Evolutionary conservation across 2,888 invertebrate genomes (phyloP).

Genomic region (Agonopterix alstromeriana): DNA sequence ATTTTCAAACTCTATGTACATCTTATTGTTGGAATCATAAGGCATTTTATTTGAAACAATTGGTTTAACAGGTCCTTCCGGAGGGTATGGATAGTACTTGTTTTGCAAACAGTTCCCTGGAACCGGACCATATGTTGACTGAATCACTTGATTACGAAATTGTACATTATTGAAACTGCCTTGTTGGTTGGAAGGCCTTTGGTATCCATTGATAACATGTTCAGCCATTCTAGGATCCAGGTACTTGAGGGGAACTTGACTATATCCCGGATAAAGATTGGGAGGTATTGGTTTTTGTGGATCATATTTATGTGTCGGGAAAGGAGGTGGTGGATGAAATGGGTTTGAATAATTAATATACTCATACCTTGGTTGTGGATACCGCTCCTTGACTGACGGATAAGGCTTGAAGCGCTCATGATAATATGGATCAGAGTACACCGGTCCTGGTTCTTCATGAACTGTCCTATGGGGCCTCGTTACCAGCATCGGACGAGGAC

Average conservation of each 20-base stretch:
- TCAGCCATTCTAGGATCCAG: slow-evolving; percentile 53
- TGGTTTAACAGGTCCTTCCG: slow-evolving; percentile 40
- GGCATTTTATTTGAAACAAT: slow-evolving; percentile 45
- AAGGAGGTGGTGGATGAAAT: slow-evolving; percentile 50
- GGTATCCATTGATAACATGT: slow-evolving; percentile 50
- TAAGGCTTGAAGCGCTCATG: slow-evolving; percentile 65
- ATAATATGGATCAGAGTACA: slow-evolving; percentile 51
- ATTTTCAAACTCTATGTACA: slow-evolving; percentile 54
- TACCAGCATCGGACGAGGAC: slow-evolving; percentile 44
- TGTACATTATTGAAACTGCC: slow-evolving; percentile 39
- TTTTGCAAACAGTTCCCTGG: slow-evolving; percentile 46
- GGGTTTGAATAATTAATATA: slow-evolving; percentile 59
- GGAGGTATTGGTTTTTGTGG: slow-evolving; percentile 46
- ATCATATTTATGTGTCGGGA: slow-evolving; percentile 56
- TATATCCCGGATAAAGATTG: slow-evolving; percentile 50
- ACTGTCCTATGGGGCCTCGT: slow-evolving; percentile 40
- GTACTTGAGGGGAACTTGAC: slow-evolving; percentile 51
- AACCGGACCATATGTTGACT: slow-evolving; percentile 48
- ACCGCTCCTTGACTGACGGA: slow-evolving; percentile 55
- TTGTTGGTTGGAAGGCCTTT: slow-evolving; percentile 45
- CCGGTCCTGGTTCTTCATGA: slow-evolving; percentile 48
- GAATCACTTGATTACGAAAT: slow-evolving; percentile 52
- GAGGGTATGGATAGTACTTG: slow-evolving; percentile 48
- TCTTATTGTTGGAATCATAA: slow-evolving; percentile 48
- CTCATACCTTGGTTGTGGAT: slow-evolving; percentile 64